These are phyloP conservation scores for Acanthosepion lycidas DNA, from an alignment of 2,888 invertebrate genomes.

Conservation along the genomic window DNA sequence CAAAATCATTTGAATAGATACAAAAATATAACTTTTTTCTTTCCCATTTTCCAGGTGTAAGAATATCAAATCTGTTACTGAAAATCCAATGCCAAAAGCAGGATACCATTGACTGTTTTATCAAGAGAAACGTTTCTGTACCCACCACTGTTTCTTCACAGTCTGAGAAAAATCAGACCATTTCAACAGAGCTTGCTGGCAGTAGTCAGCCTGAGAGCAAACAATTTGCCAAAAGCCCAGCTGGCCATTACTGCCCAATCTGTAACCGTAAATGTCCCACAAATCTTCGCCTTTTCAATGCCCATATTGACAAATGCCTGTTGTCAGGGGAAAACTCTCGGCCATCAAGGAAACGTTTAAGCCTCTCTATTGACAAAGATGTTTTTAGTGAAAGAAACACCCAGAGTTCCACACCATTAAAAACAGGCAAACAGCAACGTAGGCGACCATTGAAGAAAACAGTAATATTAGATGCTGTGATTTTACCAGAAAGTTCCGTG, in stretches of 20 bases:
- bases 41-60: constrained; percentile 59
- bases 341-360: not conserved
- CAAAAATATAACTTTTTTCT: not conserved
- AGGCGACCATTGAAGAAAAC: not conserved
- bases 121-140: constrained; percentile 53
- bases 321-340: not conserved
- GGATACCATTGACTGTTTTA: constrained; percentile 61
- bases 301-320: constrained; percentile 43
- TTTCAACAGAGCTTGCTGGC: not conserved
- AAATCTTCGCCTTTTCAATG: constrained; percentile 1
- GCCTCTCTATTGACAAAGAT: not conserved
- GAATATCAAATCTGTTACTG: constrained; percentile 62
- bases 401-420: not conserved
- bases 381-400: not conserved
- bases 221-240: not conserved
- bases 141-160: not conserved
- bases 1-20: not conserved
- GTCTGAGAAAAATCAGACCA: not conserved
- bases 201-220: not conserved
- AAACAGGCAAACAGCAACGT: not conserved
- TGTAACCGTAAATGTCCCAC: constrained; percentile 39
- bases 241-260: constrained; percentile 43
- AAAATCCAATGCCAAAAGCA: constrained; percentile 56
- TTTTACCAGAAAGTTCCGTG: not conserved
- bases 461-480: not conserved